phyloP scores from a whole-genome alignment of 2,888 invertebrate genomes.

The Hypercompe scribonia region DNA sequence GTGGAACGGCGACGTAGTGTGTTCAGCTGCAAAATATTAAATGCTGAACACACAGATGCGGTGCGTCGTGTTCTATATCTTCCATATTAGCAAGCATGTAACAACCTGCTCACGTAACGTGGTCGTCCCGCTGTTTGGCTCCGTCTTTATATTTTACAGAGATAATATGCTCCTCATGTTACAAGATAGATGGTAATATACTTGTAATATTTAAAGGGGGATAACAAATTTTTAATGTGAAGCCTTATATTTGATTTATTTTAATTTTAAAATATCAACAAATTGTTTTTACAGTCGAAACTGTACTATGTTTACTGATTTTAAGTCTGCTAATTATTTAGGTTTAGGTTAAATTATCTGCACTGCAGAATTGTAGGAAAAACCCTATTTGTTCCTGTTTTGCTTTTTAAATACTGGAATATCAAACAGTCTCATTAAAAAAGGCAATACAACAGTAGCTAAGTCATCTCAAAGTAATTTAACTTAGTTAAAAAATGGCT shows the following conservation, averaged over 20 bases:
- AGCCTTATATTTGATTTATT: background rate
- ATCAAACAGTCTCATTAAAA: background rate
- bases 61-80: too few species aligned
- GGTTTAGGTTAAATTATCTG: background rate
- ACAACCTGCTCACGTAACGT: too few species aligned
- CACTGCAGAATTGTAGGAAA: background rate
- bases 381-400: background rate
- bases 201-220: background rate
- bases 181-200: background rate
- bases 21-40: background rate
- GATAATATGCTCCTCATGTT: background rate
- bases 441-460: background rate
- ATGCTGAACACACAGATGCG: background rate
- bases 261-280: background rate
- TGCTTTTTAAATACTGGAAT: background rate
- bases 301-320: background rate
- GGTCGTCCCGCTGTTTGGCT: too few species aligned
- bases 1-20: background rate
- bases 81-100: too few species aligned
- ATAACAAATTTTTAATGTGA: background rate
- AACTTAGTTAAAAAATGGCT: background rate
- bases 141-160: background rate
- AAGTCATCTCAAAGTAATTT: background rate
- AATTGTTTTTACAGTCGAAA: background rate
- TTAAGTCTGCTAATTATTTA: background rate